phyloP scores from a whole-genome alignment of 2,888 invertebrate genomes.

The Lysandra bellargus region DNA sequence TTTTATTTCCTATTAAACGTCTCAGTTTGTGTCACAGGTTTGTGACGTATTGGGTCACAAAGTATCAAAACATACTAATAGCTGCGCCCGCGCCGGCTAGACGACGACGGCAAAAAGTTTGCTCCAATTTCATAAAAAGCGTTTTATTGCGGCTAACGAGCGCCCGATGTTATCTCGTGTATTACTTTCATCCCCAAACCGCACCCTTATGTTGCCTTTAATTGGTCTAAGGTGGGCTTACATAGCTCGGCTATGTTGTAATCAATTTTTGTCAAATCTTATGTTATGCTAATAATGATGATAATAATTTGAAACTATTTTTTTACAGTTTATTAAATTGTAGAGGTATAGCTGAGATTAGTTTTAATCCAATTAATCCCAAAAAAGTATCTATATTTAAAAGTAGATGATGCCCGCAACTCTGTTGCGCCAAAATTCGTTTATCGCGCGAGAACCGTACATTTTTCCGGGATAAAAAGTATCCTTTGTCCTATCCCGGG shows the following conservation, averaged over 20 bases:
- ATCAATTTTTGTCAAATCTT: no score
- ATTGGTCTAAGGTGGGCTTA: slow-evolving; percentile 59
- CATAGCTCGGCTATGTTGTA: slow-evolving; percentile 42
- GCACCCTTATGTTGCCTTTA: slow-evolving; percentile 56
- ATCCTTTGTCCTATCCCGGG: no score
- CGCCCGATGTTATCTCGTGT: slow-evolving; percentile 70
- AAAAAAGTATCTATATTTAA: no score
- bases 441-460: no score
- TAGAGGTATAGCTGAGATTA: no score
- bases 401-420: no score
- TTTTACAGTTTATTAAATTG: no score
- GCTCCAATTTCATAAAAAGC: slow-evolving; percentile 65
- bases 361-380: no score
- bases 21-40: background rate
- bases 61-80: slow-evolving; percentile 48
- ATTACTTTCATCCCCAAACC: slow-evolving; percentile 77
- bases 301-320: no score
- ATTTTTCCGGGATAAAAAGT: no score
- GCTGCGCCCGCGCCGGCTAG: slow-evolving; percentile 64
- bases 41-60: slow-evolving; percentile 40
- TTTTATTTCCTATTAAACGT: background rate
- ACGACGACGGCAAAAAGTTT: slow-evolving; percentile 71
- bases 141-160: slow-evolving; percentile 75
- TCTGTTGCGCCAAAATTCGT: no score
- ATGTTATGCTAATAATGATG: no score